A percentile compares a stretch with the other conserved stretches of the same genome.
Conservation (phyloP, 2,888 invertebrate species). For the Macaria notata region DNA sequence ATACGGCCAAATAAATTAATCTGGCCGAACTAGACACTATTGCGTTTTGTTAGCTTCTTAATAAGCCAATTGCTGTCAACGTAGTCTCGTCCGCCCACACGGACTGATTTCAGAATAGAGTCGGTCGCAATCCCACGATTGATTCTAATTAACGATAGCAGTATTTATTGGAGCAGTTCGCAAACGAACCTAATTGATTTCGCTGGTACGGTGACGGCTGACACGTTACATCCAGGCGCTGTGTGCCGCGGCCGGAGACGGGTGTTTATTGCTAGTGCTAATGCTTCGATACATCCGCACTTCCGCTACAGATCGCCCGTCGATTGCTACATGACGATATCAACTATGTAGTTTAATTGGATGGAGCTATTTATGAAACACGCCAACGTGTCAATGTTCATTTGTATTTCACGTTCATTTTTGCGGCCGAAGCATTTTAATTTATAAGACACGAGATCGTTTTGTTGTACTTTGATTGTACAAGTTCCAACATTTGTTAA, state of each 20-base stretch:
- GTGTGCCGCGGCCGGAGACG: conserved; percentile 33
- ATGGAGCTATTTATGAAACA: conserved; percentile 12
- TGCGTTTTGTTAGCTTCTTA: conserved; percentile 66
- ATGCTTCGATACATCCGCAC: conserved; percentile 35
- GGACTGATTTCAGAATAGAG: conserved; percentile 72
- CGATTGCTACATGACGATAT: conserved; percentile 8
- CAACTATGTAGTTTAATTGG: conserved; percentile 12
- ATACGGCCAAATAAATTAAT: conserved; percentile 55
- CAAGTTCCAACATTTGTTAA: too few species aligned
- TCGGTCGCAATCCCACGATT: conserved; percentile 74
- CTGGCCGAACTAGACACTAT: conserved; percentile 47
- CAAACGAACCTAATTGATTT: conserved; percentile 79
- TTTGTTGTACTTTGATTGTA: too few species aligned
- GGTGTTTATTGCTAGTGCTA: conserved; percentile 54
- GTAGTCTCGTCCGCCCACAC: conserved; percentile 60
- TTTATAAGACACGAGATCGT: neutral
- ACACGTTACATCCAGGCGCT: conserved; percentile 42
- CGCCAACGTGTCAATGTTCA: conserved; percentile 10
- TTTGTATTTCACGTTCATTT: conserved; percentile 3
- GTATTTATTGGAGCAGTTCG: conserved; percentile 78
- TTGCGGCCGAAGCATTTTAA: neutral
- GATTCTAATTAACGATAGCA: conserved; percentile 81
- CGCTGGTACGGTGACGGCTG: conserved; percentile 51
- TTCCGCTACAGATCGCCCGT: conserved; percentile 26
- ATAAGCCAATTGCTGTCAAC: conserved; percentile 72